phyloP scores from a whole-genome alignment of 2,113 vertebrate genomes.

The Melanotaenia duboulayi region DNA sequence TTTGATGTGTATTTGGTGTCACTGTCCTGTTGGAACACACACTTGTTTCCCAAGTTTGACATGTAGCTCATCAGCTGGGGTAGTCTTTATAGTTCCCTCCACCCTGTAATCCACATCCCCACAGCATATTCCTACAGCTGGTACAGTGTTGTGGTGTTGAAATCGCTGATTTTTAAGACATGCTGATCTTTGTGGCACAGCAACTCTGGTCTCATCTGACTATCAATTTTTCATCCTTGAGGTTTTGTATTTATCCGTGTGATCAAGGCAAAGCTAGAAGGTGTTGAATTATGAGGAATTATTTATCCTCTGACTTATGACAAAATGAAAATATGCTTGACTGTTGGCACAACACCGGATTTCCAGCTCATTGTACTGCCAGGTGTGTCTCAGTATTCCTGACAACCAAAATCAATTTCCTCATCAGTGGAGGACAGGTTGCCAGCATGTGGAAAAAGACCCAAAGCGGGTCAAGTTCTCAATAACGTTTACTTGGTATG shows the following conservation, averaged over 20 bases:
- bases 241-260: background rate
- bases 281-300: background rate
- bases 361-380: too few species aligned
- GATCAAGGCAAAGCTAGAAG: background rate
- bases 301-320: background rate
- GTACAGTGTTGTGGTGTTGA: background rate
- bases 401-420: too few species aligned
- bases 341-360: too few species aligned
- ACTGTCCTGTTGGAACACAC: background rate
- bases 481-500: too few species aligned
- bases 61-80: background rate
- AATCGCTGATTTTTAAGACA: background rate
- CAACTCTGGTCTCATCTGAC: background rate
- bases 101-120: background rate
- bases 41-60: background rate
- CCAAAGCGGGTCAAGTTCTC: background rate
- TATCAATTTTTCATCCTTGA: background rate
- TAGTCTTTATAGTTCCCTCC: background rate
- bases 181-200: constrained; percentile 1
- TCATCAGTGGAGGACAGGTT: background rate
- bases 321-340: background rate
- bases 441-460: background rate
- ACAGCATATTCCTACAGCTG: background rate
- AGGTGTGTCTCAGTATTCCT: too few species aligned
- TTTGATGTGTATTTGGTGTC: background rate